Base-by-base conservation (phyloP, 2,888 invertebrate species). In the Tinea semifulvella region DNA sequence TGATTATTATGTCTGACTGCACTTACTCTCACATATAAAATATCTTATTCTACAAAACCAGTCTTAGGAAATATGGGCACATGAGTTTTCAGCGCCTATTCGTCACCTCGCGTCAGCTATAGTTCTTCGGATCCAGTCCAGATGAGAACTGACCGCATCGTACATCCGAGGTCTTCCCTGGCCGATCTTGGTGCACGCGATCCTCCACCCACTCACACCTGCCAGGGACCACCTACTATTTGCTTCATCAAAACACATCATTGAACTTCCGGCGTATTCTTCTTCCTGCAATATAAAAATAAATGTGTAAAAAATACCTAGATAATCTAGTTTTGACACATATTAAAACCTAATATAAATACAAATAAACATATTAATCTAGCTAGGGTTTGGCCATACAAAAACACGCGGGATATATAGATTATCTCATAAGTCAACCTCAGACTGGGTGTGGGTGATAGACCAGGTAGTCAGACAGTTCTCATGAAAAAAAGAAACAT, bases 261-360 rank as follows among this genome's bases (percentile, higher is more conserved):
- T 88, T 3, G 94, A 91, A 68, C 91, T 92, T 11, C 94, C 94
- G 5, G 94, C 92, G 55, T 90, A 89, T 72, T 94, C 93, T 74
- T 93, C 93, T 69, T 92, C 92, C 92, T 93, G 64, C 45, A 61
- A 56, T n/a, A n/a, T 46, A 31, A 47, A 42, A 44, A 49, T 16
- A 52, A 45, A 14, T 17, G 2, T 17, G n/a, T n/a, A n/a, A n/a
- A n/a, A n/a, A n/a, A n/a, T n/a, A n/a, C n/a, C n/a, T n/a, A n/a
- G n/a, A n/a, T n/a, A n/a, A n/a, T n/a, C n/a, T n/a, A n/a, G n/a
- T n/a, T n/a, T n/a, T n/a, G n/a, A n/a, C n/a, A n/a, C n/a, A n/a
- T n/a, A n/a, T n/a, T n/a, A n/a, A n/a, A n/a, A n/a, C n/a, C n/a
- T n/a, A n/a, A n/a, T n/a, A n/a, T n/a, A n/a, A n/a, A n/a, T n/a